Evolutionary conservation across 2,888 invertebrate species (phyloP).

Genomic region (Formica aserva): DNA sequence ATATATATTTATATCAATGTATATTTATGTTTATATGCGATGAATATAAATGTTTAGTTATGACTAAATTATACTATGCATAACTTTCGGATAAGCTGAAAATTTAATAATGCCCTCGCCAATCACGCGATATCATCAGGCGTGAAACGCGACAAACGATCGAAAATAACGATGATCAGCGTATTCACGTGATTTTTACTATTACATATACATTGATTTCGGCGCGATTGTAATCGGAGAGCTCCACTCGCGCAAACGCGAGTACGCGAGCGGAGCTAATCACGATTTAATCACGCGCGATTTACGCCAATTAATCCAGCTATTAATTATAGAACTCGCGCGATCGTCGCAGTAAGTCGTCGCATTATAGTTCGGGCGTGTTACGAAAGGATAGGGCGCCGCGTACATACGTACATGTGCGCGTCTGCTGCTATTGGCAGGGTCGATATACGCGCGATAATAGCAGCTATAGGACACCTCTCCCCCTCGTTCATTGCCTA

Average conservation of each 20-base stretch:
- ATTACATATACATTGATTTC: neutral
- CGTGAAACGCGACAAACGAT: neutral
- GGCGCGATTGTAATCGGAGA: neutral
- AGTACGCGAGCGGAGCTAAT: neutral
- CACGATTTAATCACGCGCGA: neutral
- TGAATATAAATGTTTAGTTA: neutral
- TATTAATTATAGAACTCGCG: constrained; percentile 3
- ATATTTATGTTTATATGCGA: neutral
- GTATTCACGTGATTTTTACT: constrained; percentile 12
- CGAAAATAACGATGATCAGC: constrained; percentile 19
- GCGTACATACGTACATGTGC: constrained; percentile 59
- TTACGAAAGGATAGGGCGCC: constrained; percentile 73
- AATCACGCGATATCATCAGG: constrained; percentile 1
- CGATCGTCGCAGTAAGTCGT: constrained; percentile 62
- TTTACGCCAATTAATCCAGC: constrained; percentile 48
- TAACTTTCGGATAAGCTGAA: constrained; percentile 16
- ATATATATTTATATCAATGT: too few relatives aligned
- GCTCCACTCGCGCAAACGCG: neutral
- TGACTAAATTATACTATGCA: neutral
- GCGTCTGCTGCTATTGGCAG: constrained; percentile 79
- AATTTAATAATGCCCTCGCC: neutral
- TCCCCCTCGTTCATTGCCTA: constrained; percentile 67
- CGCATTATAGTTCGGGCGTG: constrained; percentile 61
- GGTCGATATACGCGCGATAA: constrained; percentile 69
- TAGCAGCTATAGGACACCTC: constrained; percentile 66